A percentile compares a stretch with the other conserved stretches of the same genome.
These are phyloP conservation scores for Eledona agricola DNA, from an alignment of 2,888 invertebrate genomes.

Conservation along the genomic window DNA sequence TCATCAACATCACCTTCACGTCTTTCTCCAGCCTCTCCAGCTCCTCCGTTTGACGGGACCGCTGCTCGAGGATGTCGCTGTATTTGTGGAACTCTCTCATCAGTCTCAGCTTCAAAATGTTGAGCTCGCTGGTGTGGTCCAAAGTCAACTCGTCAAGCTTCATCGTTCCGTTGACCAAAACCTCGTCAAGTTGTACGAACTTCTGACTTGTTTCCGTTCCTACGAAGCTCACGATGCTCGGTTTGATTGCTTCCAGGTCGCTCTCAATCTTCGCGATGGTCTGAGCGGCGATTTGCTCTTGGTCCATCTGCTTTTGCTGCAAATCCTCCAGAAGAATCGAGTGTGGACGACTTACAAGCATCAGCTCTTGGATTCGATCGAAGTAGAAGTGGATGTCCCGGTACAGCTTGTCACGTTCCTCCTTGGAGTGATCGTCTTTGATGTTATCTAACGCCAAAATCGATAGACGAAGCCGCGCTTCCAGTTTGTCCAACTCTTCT, in stretches of 20 bases:
- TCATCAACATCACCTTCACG: conserved; percentile 33
- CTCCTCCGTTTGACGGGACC: conserved; percentile 42
- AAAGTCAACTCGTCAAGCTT: conserved; percentile 42
- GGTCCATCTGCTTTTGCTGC: not conserved
- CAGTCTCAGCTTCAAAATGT: conserved; percentile 41
- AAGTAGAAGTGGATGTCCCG: conserved; percentile 26
- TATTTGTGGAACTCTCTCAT: conserved; percentile 43
- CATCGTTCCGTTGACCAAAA: conserved; percentile 38
- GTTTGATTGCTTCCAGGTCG: conserved; percentile 35
- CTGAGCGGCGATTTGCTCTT: conserved; percentile 20
- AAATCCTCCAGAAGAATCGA: conserved; percentile 5
- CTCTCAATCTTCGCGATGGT: conserved; percentile 41
- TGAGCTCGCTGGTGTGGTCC: conserved; percentile 36
- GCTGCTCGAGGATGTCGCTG: conserved; percentile 42
- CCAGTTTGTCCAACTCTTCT: conserved; percentile 33
- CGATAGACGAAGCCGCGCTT: conserved; percentile 27
- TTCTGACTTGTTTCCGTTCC: conserved; percentile 41
- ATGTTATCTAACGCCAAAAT: conserved; percentile 25
- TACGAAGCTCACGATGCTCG: conserved; percentile 41
- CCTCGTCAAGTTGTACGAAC: conserved; percentile 44
- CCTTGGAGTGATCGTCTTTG: conserved; percentile 21
- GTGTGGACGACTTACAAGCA: conserved; percentile 1
- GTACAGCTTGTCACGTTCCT: conserved; percentile 18
- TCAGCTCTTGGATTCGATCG: conserved; percentile 18
- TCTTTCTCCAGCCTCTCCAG: conserved; percentile 42